Base-by-base conservation (phyloP, 2,113 vertebrate genomes). In the Ramphastos sulfuratus region DNA sequence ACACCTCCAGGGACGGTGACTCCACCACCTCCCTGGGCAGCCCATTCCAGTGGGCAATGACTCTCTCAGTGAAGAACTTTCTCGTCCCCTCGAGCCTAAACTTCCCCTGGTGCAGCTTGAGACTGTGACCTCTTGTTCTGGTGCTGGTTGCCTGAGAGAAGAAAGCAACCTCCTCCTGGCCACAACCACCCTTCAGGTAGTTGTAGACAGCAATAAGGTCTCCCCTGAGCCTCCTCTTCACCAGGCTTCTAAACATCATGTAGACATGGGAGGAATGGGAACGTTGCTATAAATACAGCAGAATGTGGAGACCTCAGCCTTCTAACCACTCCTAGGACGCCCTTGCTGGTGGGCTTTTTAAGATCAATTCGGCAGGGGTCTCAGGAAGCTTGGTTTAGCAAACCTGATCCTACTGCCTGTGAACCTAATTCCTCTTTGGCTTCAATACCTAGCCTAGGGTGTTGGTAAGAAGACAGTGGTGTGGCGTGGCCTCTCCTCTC, bases 291-390 rank as follows among this genome's bases (percentile, higher is more conserved):
- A 37, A 88, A 58, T 24, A 23, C 2, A 66, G 69, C 33, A 9
- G 56, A 31, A n/a, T 3, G 3, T 13, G 48, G 52, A 70, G 58
- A 75, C 10, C 0, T 0, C 76, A 69, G 55, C 5, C 23, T 33
- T n/a, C 31, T 59, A 60, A 39, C 20, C 15, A 24, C 18, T 25
- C 42, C 23, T 5, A 17, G 56, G 61, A 86, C 69, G 6, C 5
- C 30, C 18, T 8, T 70, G 46, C 44, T 8, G 52, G 52, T 20
- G 33, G 17, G 16, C 12, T 35, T 30, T 42, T 44, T 12, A 15
- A 42, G 33, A 8, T 8, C 17, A 13, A 5, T 31, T 21, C 6
- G 59, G 11, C 0, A 3, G 19, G 42, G 7, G 17, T 10, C 31
- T 12, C 66, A 24, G 39, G 39, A 44, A 85, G 73, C 12, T 19